Conservation (phyloP, 1,140 invertebrate genomes). For the Aphelenchoides besseyi region DNA sequence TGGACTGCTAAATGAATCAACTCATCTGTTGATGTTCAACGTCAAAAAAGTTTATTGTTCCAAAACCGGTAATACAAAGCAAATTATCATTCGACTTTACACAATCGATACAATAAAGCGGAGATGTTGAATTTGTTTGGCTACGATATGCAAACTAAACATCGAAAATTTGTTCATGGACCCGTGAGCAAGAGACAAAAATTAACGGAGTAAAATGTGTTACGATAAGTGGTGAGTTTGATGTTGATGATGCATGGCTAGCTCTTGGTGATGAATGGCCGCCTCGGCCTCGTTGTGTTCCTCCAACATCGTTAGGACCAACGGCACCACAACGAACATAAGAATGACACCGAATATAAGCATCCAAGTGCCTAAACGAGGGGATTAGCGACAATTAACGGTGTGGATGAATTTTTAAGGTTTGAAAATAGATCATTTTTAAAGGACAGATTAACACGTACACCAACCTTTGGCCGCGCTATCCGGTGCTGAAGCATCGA, state of each 20-base stretch:
- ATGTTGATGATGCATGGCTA: not conserved
- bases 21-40: too few relatives aligned
- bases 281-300: constrained; percentile 8
- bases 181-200: not conserved
- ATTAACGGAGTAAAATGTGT: not conserved
- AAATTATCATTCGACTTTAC: too few relatives aligned
- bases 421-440: not conserved
- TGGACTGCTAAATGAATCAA: too few relatives aligned
- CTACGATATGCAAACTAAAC: too few relatives aligned
- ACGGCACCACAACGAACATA: constrained; percentile 19
- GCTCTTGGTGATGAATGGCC: not conserved
- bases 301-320: constrained; percentile 17
- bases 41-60: too few relatives aligned
- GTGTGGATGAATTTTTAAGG: constrained; percentile 14
- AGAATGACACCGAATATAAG: constrained; percentile 6
- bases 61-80: too few relatives aligned
- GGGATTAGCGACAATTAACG: too few relatives aligned
- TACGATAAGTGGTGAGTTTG: not conserved
- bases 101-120: too few relatives aligned
- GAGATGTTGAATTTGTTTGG: too few relatives aligned
- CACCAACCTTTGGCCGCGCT: constrained; percentile 12
- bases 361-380: constrained; percentile 15
- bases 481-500: constrained; percentile 18
- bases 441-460: constrained; percentile 5
- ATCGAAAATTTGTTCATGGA: too few relatives aligned